These are phyloP conservation scores for Ailurus styani DNA, from an alignment of 2,113 vertebrate genomes.

Conservation along the genomic window DNA sequence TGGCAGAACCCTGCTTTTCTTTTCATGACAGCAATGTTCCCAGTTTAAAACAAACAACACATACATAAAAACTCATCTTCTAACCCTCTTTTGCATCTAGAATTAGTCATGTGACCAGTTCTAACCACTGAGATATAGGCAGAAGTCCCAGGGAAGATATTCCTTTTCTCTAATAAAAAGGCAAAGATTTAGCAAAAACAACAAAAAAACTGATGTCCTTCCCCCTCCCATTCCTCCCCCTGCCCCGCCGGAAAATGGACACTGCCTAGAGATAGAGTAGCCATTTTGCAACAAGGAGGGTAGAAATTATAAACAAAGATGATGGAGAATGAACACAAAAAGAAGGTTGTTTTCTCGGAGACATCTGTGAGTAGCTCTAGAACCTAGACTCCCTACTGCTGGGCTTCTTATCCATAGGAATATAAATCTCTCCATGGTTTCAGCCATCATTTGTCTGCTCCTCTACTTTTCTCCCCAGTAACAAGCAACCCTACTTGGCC, in stretches of 20 bases:
- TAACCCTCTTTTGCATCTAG: background rate
- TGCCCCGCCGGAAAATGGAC: background rate
- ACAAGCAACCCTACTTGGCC: background rate
- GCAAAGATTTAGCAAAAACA: background rate
- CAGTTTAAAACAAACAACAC: background rate
- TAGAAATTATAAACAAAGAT: background rate
- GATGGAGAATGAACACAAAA: background rate
- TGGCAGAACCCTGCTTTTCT: background rate
- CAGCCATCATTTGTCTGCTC: background rate
- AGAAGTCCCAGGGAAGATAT: background rate
- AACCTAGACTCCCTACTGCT: background rate
- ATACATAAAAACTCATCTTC: background rate
- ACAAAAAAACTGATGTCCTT: background rate
- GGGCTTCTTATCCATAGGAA: background rate
- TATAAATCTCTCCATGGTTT: background rate
- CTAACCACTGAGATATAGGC: background rate
- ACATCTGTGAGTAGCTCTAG: background rate
- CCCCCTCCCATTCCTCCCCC: background rate
- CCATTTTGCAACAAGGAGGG: background rate
- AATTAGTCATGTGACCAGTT: background rate
- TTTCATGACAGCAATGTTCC: background rate
- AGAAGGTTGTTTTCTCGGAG: background rate
- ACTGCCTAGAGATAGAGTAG: background rate
- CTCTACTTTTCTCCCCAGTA: background rate
- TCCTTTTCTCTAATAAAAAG: background rate